Conservation (phyloP, 2,797 vertebrate species). For the Lemur catta region DNA sequence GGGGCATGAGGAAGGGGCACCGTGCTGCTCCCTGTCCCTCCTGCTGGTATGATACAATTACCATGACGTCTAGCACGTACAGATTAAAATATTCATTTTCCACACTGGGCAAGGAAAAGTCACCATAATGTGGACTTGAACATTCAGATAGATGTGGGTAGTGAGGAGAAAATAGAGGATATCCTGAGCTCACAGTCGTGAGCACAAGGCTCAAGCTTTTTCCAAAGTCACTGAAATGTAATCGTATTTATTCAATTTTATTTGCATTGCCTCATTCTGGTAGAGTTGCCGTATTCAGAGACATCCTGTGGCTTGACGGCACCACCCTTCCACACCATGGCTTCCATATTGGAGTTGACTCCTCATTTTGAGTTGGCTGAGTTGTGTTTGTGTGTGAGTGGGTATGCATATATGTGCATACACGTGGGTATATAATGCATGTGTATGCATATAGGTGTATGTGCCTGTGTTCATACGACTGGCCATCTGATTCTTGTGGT, state of each 20-base stretch:
- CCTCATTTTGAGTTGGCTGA: neutral
- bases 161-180: neutral
- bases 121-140: neutral
- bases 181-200: neutral
- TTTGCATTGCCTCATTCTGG: neutral
- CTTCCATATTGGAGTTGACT: neutral
- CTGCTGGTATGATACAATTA: neutral
- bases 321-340: neutral
- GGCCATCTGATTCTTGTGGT: neutral
- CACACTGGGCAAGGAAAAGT: too few species aligned
- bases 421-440: neutral
- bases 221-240: neutral
- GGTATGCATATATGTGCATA: neutral
- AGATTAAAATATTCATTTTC: neutral
- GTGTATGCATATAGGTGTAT: too few species aligned
- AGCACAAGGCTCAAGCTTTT: neutral
- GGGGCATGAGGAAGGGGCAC: too few species aligned
- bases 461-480: neutral
- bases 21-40: neutral
- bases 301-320: neutral
- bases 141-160: rapidly evolving
- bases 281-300: neutral
- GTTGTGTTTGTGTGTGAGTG: neutral
- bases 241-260: neutral
- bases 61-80: rapidly evolving